phyloP scores from a whole-genome alignment of 1,140 invertebrate species.

The Drosophila nannoptera region DNA sequence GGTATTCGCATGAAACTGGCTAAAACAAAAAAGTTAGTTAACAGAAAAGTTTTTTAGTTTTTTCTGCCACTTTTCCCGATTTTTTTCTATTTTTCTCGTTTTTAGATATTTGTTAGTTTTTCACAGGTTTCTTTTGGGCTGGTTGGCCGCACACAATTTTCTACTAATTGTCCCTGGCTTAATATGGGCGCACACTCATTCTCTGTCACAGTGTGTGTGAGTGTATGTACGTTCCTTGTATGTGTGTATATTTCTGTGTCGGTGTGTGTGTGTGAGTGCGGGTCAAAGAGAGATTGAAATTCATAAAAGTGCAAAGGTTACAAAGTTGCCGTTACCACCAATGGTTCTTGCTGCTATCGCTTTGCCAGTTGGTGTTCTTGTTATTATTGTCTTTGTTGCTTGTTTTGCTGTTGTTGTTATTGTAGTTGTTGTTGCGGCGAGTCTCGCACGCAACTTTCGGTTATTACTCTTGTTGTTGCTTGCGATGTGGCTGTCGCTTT shows the following conservation, averaged over 20 bases:
- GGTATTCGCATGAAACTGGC: too few relatives aligned
- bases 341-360: too few relatives aligned
- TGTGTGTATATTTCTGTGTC: conserved; percentile 3
- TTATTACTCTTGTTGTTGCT: conserved; percentile 25
- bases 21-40: neutral
- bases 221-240: neutral
- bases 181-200: neutral
- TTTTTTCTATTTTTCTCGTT: conserved; percentile 5
- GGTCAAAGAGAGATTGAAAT: conserved; percentile 54
- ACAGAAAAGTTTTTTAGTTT: conserved; percentile 5
- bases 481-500: conserved; percentile 7
- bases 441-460: conserved; percentile 39
- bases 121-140: conserved; percentile 1
- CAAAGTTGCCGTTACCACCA: conserved; percentile 50
- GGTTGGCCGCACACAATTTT: conserved; percentile 18
- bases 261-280: conserved; percentile 23
- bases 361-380: too few relatives aligned
- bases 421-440: conserved; percentile 22
- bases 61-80: too few relatives aligned
- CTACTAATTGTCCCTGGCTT: conserved; percentile 35
- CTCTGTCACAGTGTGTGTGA: neutral
- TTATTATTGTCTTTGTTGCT: conserved; percentile 19
- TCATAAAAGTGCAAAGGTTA: conserved; percentile 67
- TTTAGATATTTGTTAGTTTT: conserved; percentile 12
- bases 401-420: conserved; percentile 12